Evolutionary conservation across 2,113 vertebrate genomes (phyloP).

Genomic region (Gracilinanus agilis): DNA sequence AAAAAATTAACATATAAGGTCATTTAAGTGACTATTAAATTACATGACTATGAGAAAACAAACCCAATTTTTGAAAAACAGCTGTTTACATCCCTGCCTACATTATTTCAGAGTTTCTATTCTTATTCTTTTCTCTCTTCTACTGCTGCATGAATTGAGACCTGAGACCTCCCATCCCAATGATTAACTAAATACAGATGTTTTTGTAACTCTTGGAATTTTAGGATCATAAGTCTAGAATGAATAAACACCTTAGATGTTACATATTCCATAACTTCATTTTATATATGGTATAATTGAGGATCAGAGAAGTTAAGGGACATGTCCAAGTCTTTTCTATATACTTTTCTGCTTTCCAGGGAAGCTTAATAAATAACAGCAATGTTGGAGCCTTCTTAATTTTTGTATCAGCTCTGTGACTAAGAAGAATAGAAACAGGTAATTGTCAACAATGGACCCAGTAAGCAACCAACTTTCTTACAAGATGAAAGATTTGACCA

Average conservation of each 20-base stretch:
- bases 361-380: background rate
- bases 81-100: conserved; percentile 27
- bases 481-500: background rate
- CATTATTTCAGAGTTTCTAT: background rate
- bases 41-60: conserved; percentile 55
- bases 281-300: background rate
- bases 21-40: conserved; percentile 52
- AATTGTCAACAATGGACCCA: background rate
- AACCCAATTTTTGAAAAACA: conserved; percentile 37
- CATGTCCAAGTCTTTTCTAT: background rate
- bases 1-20: conserved; percentile 15
- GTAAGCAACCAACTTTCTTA: background rate
- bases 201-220: background rate
- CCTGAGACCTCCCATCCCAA: background rate
- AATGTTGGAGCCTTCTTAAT: background rate
- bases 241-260: background rate
- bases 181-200: background rate
- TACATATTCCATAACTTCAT: background rate
- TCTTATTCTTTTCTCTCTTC: conserved; percentile 33
- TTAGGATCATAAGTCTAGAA: background rate
- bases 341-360: background rate
- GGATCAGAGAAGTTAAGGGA: background rate
- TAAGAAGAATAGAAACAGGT: background rate
- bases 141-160: background rate
- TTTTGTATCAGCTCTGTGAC: background rate